Percentiles rank a stretch among this genome's conserved stretches.
Conservation (phyloP, 1,140 invertebrate genomes). For the Achatina immaculata region DNA sequence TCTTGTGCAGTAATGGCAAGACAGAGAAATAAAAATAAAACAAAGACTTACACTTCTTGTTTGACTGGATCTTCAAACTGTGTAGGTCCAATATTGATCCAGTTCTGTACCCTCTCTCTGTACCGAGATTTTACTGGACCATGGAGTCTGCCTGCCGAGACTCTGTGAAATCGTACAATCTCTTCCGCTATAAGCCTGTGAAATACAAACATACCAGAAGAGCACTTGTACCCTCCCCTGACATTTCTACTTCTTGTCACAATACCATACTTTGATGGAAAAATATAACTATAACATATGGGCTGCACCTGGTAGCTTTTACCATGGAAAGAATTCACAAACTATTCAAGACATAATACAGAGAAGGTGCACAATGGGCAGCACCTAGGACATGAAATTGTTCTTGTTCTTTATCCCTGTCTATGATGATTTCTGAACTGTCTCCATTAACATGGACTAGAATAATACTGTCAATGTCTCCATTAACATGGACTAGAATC, state of each 20-base stretch:
- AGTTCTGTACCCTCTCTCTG: conserved; percentile 51
- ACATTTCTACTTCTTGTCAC: too few species aligned
- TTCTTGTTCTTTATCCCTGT: conserved; percentile 84
- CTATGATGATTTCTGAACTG: conserved; percentile 93
- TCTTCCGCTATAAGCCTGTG: conserved; percentile 66
- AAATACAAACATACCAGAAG: too few species aligned
- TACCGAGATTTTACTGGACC: conserved; percentile 39
- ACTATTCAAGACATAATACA: conserved; percentile 94
- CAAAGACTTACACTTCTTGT: conserved; percentile 56
- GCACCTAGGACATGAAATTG: conserved; percentile 76
- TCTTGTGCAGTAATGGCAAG: too few species aligned
- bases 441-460: conserved; percentile 93
- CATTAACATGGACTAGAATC: conserved; percentile 88
- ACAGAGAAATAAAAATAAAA: too few species aligned
- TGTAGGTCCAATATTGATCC: conserved; percentile 51
- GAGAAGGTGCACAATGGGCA: conserved; percentile 84
- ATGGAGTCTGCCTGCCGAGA: conserved; percentile 33
- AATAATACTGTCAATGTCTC: conserved; percentile 77
- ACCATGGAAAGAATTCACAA: too few species aligned
- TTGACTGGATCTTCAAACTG: conserved; percentile 54
- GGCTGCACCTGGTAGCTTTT: too few species aligned
- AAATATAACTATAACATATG: too few species aligned
- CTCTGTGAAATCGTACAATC: conserved; percentile 59
- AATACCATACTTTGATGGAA: too few species aligned
- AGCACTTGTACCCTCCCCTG: too few species aligned